A percentile compares a stretch with the other conserved stretches of the same genome.
phyloP scores from a whole-genome alignment of 2,888 invertebrate species.

The Brenthis daphne region DNA sequence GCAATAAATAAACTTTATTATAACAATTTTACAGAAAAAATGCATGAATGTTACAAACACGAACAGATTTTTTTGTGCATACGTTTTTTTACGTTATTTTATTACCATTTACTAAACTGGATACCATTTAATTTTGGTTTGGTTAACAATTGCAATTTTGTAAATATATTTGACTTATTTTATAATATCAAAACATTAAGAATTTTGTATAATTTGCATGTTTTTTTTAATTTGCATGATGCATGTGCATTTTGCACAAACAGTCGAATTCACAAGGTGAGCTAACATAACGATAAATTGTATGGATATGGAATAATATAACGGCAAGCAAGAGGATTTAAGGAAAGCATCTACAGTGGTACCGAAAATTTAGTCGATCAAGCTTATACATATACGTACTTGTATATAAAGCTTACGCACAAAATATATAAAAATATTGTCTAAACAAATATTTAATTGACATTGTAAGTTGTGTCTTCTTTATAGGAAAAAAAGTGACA shows the following conservation, averaged over 20 bases:
- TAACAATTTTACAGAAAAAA: no score
- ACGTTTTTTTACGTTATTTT: not conserved
- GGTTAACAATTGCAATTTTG: constrained; percentile 28
- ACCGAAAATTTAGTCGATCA: not conserved
- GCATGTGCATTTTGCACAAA: constrained; percentile 36
- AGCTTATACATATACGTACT: constrained; percentile 20
- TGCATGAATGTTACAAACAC: not conserved
- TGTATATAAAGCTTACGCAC: constrained; percentile 35
- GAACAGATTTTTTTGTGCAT: not conserved
- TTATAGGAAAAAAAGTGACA: constrained; percentile 92
- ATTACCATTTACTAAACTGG: constrained; percentile 28
- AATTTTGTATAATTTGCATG: constrained; percentile 29
- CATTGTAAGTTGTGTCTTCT: constrained; percentile 24
- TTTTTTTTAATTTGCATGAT: constrained; percentile 8
- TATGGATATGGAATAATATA: constrained; percentile 24
- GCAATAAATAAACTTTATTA: not conserved
- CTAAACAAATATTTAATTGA: not conserved
- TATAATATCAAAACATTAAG: constrained; percentile 4
- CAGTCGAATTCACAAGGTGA: constrained; percentile 15
- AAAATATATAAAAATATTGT: not conserved
- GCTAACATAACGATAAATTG: constrained; percentile 9
- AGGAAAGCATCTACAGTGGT: constrained; percentile 10
- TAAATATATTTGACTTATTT: constrained; percentile 25
- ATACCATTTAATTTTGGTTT: constrained; percentile 34
- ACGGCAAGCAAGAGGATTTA: constrained; percentile 7